Evolutionary conservation across 30 jellyfish, hydroid and myxozoan genomes (phyloP), one percentile per base, ranked within the genome.

Genomic region (Cassiopea andromeda): DNA sequence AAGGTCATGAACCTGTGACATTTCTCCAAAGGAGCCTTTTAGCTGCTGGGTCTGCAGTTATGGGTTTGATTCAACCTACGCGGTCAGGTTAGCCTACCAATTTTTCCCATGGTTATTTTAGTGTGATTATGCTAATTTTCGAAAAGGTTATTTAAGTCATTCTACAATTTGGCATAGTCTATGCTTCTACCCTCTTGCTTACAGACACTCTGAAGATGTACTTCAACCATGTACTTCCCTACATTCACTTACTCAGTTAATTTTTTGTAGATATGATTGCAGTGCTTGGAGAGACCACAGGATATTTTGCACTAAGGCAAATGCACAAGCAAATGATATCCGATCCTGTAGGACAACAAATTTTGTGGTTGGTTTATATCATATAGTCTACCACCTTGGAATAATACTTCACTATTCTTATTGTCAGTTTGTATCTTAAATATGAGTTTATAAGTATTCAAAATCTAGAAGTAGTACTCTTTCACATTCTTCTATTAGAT

Each of bases 241-340:
- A 27, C 38, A 27, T 27, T 27, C 38, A 27, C 49, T 1, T 45
- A 13, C 71, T 14, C 66, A 45, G n/a, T 27, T 8, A 71, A 17
- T 64, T 64, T 64, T 16, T 14, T 84, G 66, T n/a, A 93, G 99
- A 97, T 81, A 90, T 92, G 98, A 94, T 97, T 18, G 98, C 99
- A 1, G 78, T 93, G 9, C 92, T 97, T n/a, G 98, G 98, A n/a
- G 99, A 97, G 79, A 91, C 98, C 69, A 87, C 98, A 9, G 98
- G 97, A 15, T 64, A 88, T 60, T 58, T 67, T 48, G 94, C 97
- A 19, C 76, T 93, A n/a, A 85, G 91, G 49, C 80, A 83, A 18
- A 87, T 97, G 46, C 97, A 85, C 44, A 72, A 74, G 44, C 73
- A 93, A 87, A 97, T 97, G 99, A 72, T 93, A n/a, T 85, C 93